Conservation (phyloP, 1,140 invertebrate genomes). For the Conus betulinus region DNA sequence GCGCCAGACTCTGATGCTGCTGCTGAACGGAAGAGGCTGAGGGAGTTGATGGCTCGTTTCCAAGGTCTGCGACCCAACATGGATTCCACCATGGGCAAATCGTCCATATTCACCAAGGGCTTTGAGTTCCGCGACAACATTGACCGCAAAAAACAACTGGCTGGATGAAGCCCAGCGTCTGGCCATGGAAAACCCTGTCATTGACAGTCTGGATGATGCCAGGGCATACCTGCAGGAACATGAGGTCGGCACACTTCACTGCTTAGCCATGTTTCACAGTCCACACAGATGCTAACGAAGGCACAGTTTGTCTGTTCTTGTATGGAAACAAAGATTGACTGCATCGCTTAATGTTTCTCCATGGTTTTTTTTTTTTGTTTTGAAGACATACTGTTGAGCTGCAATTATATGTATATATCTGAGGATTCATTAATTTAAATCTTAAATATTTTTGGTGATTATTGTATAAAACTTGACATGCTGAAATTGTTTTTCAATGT, state of each 20-base stretch:
- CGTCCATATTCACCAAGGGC: constrained; percentile 93
- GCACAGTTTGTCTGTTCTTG: too few relatives aligned
- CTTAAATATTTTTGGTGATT: too few relatives aligned
- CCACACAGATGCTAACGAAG: too few relatives aligned
- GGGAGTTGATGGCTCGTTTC: constrained; percentile 83
- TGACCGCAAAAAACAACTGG: constrained; percentile 83
- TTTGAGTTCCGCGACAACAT: constrained; percentile 93
- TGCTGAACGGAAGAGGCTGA: constrained; percentile 84
- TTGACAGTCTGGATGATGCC: constrained; percentile 85
- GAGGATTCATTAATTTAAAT: too few relatives aligned
- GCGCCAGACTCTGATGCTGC: constrained; percentile 86
- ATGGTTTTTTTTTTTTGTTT: too few relatives aligned
- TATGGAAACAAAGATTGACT: too few relatives aligned
- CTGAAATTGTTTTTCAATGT: too few relatives aligned
- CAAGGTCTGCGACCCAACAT: constrained; percentile 94
- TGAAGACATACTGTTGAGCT: too few relatives aligned
- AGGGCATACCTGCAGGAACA: constrained; percentile 80
- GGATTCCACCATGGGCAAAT: constrained; percentile 93
- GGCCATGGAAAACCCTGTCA: constrained; percentile 83
- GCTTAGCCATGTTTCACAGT: too few relatives aligned
- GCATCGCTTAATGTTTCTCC: too few relatives aligned
- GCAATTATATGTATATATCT: too few relatives aligned
- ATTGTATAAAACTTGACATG: too few relatives aligned
- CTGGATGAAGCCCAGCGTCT: constrained; percentile 70
- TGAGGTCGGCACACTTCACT: constrained; percentile 56